Evolutionary conservation across 2,888 invertebrate genomes (phyloP), one percentile per base, ranked within the genome.

Genomic region (Yponomeuta evonymella): DNA sequence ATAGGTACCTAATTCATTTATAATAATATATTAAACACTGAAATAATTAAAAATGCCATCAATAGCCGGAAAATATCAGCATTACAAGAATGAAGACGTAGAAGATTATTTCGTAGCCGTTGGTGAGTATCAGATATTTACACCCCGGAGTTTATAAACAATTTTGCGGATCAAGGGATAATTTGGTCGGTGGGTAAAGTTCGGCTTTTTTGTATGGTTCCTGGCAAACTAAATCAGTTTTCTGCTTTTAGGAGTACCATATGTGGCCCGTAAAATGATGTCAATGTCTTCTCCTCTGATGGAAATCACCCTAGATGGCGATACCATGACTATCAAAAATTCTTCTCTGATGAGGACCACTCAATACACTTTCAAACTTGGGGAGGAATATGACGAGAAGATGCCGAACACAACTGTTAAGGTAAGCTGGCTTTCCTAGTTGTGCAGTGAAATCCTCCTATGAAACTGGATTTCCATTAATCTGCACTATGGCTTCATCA

Each of bases 261-360:
- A 89, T 75, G 87, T 95, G 79, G 93, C 93, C 0, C 88, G 95
- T 73, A 94, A 94, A 87, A 94, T 95, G 93, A 94, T 95, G 93
- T 78, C 87, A 30, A 83, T 93, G 79, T 91, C 94, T 64, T 94
- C 93, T 72, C 95, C 95, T 6, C 79, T 90, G 3, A 86, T 95
- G 87, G 94, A 94, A 83, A 94, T 95, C 43, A 80, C 81, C 29
- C 75, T 88, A 67, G 93, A 94, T 66, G 92, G 88, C 70, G 94
- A 94, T 3, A 83, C 83, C 68, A 95, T 94, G 94, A 90, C 87
- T 0, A 93, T 95, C 43, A 93, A 93, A 74, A 93, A 89, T 71
- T 83, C 88, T 30, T 94, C 95, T 0, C 76, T 94, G 69, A 75
- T 95, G 68, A 89, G 94, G 74, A 94, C 94, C 10, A 82, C 86